phyloP scores from a whole-genome alignment of 1,140 invertebrate species.

The Phocides pigmalion region DNA sequence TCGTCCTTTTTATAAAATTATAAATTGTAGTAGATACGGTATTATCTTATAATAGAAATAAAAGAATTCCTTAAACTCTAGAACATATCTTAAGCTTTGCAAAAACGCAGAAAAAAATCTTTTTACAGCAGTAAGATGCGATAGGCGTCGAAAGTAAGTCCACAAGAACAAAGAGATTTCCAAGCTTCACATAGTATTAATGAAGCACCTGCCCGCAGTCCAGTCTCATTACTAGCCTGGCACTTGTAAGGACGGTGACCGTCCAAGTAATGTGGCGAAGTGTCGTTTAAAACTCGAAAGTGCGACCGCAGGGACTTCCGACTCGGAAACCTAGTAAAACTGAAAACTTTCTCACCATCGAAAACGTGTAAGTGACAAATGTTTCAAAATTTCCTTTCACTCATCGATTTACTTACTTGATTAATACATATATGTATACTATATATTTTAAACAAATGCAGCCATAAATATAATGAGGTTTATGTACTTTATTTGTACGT shows the following conservation, averaged over 20 bases:
- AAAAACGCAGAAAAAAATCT: too few species aligned
- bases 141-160: neutral
- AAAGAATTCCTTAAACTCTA: too few species aligned
- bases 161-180: neutral
- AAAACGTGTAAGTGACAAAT: slow-evolving; percentile 16
- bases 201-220: slow-evolving; percentile 18
- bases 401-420: neutral
- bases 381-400: slow-evolving; percentile 1
- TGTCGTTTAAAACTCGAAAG: slow-evolving; percentile 28
- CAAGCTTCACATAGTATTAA: slow-evolving; percentile 20
- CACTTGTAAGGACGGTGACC: slow-evolving; percentile 23
- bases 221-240: slow-evolving; percentile 16
- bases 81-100: too few species aligned
- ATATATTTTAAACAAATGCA: too few species aligned
- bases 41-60: too few species aligned
- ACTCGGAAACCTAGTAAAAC: slow-evolving; percentile 15
- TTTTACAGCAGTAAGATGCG: too few species aligned
- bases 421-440: too few species aligned
- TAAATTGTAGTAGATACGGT: too few species aligned
- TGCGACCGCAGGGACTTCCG: slow-evolving; percentile 20
- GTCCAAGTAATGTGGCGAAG: slow-evolving; percentile 24
- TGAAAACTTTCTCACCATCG: slow-evolving; percentile 15
- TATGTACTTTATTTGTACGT: too few species aligned
- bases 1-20: too few species aligned
- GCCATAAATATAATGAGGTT: too few species aligned